phyloP scores from a whole-genome alignment of 2,113 vertebrate species.

The Camelus dromedarius region DNA sequence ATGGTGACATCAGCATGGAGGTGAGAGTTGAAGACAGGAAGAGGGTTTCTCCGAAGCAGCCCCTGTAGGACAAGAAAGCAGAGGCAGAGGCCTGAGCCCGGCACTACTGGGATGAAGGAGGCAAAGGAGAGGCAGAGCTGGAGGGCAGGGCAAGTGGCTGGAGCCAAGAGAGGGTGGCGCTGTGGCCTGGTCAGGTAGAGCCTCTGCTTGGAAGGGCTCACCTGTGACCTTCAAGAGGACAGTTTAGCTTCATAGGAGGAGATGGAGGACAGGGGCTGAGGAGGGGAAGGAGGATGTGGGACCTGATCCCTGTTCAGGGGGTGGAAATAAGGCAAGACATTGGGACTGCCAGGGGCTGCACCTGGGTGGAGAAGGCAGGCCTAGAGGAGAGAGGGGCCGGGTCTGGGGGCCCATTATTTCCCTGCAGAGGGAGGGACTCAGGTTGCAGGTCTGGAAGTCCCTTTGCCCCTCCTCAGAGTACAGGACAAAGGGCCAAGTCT shows the following conservation, averaged over 20 bases:
- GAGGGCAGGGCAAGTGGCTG: not conserved
- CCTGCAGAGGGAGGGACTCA: not conserved
- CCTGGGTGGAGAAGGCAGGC: not conserved
- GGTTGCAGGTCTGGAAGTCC: not conserved
- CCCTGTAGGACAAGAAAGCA: not conserved
- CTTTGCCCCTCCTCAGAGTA: not conserved
- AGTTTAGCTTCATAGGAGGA: not conserved
- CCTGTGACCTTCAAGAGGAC: not conserved
- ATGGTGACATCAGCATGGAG: not conserved
- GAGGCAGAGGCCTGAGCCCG: not conserved
- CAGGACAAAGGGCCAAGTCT: not conserved
- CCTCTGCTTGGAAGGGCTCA: no score
- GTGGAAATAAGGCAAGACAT: not conserved
- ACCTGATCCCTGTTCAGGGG: not conserved
- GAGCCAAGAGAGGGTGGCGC: not conserved
- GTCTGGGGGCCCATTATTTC: not conserved
- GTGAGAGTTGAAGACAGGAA: not conserved
- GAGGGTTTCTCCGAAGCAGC: not conserved
- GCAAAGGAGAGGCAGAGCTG: no score
- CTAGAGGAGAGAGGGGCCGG: accelerated
- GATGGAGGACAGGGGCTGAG: no score
- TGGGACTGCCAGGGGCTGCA: no score
- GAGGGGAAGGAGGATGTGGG: no score
- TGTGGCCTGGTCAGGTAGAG: not conserved
- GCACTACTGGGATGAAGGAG: not conserved